Base-by-base conservation (phyloP, 2,888 invertebrate species). In the Synergus umbraculus region DNA sequence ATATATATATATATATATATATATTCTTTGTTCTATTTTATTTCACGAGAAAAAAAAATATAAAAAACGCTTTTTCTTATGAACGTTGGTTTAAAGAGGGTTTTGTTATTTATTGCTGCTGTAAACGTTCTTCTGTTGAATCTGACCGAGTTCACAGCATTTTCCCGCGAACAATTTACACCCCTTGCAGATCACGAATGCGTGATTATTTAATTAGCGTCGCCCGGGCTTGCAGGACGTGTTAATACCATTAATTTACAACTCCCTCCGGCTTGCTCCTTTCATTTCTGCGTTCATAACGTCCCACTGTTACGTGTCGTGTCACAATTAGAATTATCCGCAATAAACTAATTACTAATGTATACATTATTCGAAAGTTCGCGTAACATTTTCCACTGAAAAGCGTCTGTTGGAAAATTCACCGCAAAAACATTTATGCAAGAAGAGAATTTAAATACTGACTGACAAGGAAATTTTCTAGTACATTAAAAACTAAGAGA, bases 161-260 rank as follows among this genome's bases (percentile, higher is more conserved):
- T 49, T 69, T 29, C 29, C 65, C 13, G 64, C 37, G 37, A 29
- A 46, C 29, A 67, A 67, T 67, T 67, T 67, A 43, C 67, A 67
- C 67, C 44, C 46, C 29, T 44, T 49, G 5, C 49, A 49, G 69
- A 69, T 69, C 69, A 69, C 49, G 69, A 69, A 49, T 69, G 49
- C 69, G 69, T 49, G n/a, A 69, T 69, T 69, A 69, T 69, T 69
- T 49, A 22, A 69, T 69, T 69, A 69, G 46, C 9, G 15, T 13
- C 69, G 37, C 46, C 49, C 46, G 4, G 37, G 9, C 37, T 69
- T 13, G 37, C 9, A 69, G 69, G 69, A 49, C 69, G 69, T 69
- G 69, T 69, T 69, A 69, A 69, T 46, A 69, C 37, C 69, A 69
- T 69, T 69, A 49, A 69, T 69, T 37, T 49, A 49, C 49, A 46